phyloP scores from a whole-genome alignment of 1,140 invertebrate species.

The Drosophila carrolli region DNA sequence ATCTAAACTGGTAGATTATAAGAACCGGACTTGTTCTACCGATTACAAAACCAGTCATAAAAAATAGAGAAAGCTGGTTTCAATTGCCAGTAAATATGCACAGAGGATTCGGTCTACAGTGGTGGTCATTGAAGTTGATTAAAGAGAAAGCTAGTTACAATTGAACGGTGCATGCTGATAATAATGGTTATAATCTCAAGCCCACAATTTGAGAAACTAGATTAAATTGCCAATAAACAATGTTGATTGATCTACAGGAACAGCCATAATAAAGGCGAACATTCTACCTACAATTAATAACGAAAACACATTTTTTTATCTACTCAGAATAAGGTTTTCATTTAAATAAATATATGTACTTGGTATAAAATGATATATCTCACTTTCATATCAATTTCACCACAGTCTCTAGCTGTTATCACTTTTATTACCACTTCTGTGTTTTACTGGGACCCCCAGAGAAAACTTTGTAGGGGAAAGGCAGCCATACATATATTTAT shows the following conservation, averaged over 20 bases:
- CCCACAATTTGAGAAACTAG: neutral
- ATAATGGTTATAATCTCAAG: no score
- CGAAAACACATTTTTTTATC: neutral
- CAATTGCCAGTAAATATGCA: slow-evolving; percentile 6
- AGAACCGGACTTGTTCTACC: slow-evolving; percentile 16
- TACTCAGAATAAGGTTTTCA: neutral
- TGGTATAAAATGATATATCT: slow-evolving; percentile 8
- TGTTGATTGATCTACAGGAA: no score
- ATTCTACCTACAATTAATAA: no score
- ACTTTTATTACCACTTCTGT: slow-evolving; percentile 33
- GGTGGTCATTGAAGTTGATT: neutral
- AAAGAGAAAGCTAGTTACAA: neutral
- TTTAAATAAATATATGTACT: neutral
- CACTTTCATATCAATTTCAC: slow-evolving; percentile 28
- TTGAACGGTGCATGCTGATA: neutral
- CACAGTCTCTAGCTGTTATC: slow-evolving; percentile 19
- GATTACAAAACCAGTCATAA: slow-evolving; percentile 9
- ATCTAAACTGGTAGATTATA: neutral
- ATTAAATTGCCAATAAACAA: no score
- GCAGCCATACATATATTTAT: neutral
- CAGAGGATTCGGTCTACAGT: slow-evolving; percentile 5
- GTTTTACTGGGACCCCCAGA: neutral
- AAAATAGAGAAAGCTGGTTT: slow-evolving; percentile 31
- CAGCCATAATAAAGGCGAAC: no score
- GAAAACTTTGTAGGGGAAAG: neutral